Evolutionary conservation across 2,797 vertebrate species (phyloP).

Genomic region (Rhynchonycteris naso): DNA sequence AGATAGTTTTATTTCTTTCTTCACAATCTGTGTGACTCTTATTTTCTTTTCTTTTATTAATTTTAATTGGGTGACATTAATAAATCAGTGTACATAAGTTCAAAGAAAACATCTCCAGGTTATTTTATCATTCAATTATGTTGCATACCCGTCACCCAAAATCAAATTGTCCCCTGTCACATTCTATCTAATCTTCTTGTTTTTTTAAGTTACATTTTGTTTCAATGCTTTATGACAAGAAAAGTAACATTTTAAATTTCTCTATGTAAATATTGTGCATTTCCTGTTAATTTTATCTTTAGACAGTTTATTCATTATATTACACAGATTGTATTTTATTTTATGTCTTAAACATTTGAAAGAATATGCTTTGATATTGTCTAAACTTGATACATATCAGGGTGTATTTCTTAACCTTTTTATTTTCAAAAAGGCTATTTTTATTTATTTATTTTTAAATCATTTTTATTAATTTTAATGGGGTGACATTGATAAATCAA

Average conservation of each 20-base stretch:
- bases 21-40: background rate
- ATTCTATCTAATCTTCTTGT: too few relatives aligned
- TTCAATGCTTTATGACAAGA: background rate
- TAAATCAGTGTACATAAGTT: too few relatives aligned
- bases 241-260: background rate
- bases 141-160: too few relatives aligned
- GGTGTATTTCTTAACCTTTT: background rate
- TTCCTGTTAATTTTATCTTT: background rate
- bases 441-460: too few relatives aligned
- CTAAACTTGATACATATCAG: background rate
- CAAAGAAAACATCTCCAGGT: too few relatives aligned
- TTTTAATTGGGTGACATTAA: too few relatives aligned
- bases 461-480: too few relatives aligned
- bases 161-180: too few relatives aligned
- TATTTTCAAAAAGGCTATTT: too few relatives aligned
- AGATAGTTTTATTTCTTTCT: background rate
- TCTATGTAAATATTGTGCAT: background rate
- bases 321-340: background rate
- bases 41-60: too few relatives aligned
- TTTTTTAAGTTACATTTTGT: background rate
- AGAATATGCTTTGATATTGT: background rate
- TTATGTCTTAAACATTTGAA: background rate
- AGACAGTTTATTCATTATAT: background rate
- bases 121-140: too few relatives aligned
- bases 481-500: too few relatives aligned